A percentile compares a stretch with the other conserved stretches of the same genome.
Conservation (phyloP, 2,888 invertebrate genomes). For the Apoda limacodes region DNA sequence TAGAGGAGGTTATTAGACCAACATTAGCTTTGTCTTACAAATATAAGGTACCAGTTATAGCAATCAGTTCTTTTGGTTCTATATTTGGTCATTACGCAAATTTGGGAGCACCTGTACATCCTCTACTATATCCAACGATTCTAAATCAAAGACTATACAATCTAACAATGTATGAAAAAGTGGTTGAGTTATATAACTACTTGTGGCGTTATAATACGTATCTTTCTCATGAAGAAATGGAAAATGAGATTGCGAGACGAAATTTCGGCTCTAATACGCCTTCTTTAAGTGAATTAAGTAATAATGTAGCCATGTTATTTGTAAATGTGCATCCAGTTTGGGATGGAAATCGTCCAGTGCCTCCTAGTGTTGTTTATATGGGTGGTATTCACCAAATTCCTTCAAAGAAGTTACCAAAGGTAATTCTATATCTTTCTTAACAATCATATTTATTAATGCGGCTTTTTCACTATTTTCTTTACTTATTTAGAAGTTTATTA, state of each 20-base stretch:
- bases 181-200: constrained; percentile 17
- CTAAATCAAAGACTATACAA: constrained; percentile 22
- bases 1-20: constrained; percentile 20
- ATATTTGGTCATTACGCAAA: constrained; percentile 8
- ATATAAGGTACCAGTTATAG: constrained; percentile 20
- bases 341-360: constrained; percentile 29
- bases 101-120: constrained; percentile 24
- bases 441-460: too few relatives aligned
- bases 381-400: constrained; percentile 31
- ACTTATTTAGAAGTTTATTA: too few relatives aligned
- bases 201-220: not conserved
- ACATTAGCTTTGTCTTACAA: constrained; percentile 17
- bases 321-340: constrained; percentile 31
- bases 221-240: constrained; percentile 10
- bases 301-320: constrained; percentile 30
- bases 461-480: too few relatives aligned
- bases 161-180: constrained; percentile 28
- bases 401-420: constrained; percentile 24
- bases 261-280: constrained; percentile 21
- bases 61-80: constrained; percentile 16
- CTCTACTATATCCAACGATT: constrained; percentile 22
- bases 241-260: constrained; percentile 19
- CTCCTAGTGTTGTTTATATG: constrained; percentile 29
- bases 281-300: constrained; percentile 15
- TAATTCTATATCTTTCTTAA: too few relatives aligned